These are phyloP conservation scores for Heliconius hortense DNA, from an alignment of 2,888 invertebrate genomes.

Conservation along the genomic window DNA sequence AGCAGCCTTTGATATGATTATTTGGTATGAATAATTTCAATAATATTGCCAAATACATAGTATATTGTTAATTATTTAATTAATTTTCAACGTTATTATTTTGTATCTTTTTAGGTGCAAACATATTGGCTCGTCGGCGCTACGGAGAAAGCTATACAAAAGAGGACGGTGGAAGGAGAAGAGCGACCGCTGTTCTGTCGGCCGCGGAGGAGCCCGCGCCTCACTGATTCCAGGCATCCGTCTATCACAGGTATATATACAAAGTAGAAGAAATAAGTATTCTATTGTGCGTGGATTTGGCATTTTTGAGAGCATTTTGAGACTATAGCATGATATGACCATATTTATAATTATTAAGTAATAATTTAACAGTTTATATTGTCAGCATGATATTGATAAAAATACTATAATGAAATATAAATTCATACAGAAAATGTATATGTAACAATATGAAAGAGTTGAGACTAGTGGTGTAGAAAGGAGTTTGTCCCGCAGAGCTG, in stretches of 20 bases:
- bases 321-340: not conserved
- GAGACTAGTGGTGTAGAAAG: conserved; percentile 3
- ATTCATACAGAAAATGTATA: not conserved
- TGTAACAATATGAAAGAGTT: not conserved
- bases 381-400: not conserved
- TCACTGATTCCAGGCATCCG: conserved; percentile 89
- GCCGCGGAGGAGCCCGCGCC: conserved; percentile 89
- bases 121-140: conserved; percentile 91
- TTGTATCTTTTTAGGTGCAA: conserved; percentile 75
- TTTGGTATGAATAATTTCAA: not conserved
- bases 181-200: conserved; percentile 92
- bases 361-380: conserved; percentile 4
- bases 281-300: conserved; percentile 17
- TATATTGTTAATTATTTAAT: not conserved
- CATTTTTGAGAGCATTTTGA: conserved; percentile 36
- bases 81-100: not conserved
- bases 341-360: not conserved
- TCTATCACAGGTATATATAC: conserved; percentile 85
- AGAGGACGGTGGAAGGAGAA: conserved; percentile 86
- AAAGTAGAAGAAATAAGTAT: not conserved
- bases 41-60: not conserved
- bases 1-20: not conserved
- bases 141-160: conserved; percentile 90
- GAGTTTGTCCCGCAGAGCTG: conserved; percentile 41
- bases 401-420: not conserved